Percentiles rank a stretch among this genome's conserved stretches.
These are phyloP conservation scores for Dryobotodes eremita DNA, from an alignment of 2,888 invertebrate species.

Conservation along the genomic window DNA sequence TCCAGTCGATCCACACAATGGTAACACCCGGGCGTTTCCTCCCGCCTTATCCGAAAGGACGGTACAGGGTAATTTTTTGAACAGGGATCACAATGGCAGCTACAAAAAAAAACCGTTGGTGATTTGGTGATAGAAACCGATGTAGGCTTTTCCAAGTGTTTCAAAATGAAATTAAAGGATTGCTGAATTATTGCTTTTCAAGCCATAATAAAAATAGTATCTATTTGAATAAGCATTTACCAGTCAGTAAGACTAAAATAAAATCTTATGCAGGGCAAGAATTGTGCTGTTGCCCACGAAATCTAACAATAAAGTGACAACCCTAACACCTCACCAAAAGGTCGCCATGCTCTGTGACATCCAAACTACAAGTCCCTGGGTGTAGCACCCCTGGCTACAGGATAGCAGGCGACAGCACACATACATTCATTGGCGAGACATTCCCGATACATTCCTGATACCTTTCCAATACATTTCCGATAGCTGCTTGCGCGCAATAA, in stretches of 20 bases:
- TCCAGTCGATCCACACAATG: too few relatives aligned
- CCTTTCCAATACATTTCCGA: constrained; percentile 15
- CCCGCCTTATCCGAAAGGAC: too few relatives aligned
- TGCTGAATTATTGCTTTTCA: neutral
- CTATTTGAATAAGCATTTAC: neutral
- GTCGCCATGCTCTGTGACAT: neutral
- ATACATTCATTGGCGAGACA: constrained; percentile 37
- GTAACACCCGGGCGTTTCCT: too few relatives aligned
- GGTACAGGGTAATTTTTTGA: neutral
- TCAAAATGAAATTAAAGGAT: neutral
- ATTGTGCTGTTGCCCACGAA: neutral
- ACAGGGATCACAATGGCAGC: neutral
- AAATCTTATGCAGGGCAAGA: neutral
- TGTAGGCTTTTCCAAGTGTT: neutral
- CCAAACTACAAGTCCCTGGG: neutral
- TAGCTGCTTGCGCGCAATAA: constrained; percentile 21
- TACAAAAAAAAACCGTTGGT: neutral
- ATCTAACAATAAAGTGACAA: neutral
- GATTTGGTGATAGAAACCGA: neutral
- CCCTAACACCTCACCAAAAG: constrained; percentile 1
- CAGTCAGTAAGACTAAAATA: neutral
- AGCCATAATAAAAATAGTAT: neutral
- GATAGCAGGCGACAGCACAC: constrained; percentile 18
- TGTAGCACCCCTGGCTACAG: constrained; percentile 12
- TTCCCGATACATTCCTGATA: constrained; percentile 26